Percentiles rank a stretch among this genome's conserved stretches.
phyloP scores from a whole-genome alignment of 2,797 vertebrate species.

The Halcyon chelicuti region DNA sequence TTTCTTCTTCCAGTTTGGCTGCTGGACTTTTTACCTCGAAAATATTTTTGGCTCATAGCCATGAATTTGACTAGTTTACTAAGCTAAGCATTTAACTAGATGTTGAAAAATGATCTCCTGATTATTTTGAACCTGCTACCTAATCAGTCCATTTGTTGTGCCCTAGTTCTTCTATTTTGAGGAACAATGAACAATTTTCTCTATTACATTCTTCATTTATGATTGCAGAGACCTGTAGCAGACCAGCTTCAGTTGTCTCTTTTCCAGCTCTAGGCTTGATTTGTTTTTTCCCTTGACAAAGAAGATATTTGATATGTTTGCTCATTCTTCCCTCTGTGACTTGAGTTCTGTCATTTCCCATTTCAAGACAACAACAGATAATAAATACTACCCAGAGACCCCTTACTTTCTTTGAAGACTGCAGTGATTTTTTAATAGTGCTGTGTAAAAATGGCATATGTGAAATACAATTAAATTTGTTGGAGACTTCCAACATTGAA shows the following conservation, averaged over 20 bases:
- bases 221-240: not conserved
- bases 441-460: constrained; percentile 16
- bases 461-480: constrained; percentile 24
- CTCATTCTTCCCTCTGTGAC: not conserved
- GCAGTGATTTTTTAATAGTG: not conserved
- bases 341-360: constrained; percentile 19
- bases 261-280: not conserved
- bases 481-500: not conserved
- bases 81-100: not conserved
- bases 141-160: not conserved
- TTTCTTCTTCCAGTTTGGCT: not conserved
- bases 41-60: not conserved
- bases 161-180: not conserved
- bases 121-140: not conserved
- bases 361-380: constrained; percentile 26
- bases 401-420: constrained; percentile 29
- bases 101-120: not conserved
- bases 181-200: not conserved
- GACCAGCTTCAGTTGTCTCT: not conserved
- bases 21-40: not conserved
- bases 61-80: not conserved
- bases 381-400: constrained; percentile 31
- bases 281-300: not conserved
- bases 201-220: not conserved
- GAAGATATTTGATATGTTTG: not conserved